Conservation (phyloP, 2,888 invertebrate genomes). For the Dioctria rufipes region DNA sequence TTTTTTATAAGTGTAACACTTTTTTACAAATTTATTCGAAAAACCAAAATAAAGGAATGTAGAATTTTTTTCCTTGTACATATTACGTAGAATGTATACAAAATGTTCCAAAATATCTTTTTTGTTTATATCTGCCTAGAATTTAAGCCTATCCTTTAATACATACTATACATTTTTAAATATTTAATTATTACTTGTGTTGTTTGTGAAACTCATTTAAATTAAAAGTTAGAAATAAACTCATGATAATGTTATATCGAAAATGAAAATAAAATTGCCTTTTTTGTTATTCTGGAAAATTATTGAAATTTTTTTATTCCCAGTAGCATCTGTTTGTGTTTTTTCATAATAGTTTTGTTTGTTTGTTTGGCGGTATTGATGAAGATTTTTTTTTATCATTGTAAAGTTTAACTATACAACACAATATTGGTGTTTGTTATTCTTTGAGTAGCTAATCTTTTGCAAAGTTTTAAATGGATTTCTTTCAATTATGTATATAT, state of each 20-base stretch:
- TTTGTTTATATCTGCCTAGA: conserved; percentile 6
- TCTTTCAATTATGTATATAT: too few relatives aligned
- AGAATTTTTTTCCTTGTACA: conserved; percentile 6
- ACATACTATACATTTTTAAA: conserved; percentile 15
- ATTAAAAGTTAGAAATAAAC: not conserved
- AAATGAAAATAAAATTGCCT: conserved; percentile 41
- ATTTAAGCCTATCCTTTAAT: conserved; percentile 4
- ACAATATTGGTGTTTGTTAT: too few relatives aligned
- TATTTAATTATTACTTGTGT: conserved; percentile 3
- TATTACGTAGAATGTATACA: conserved; percentile 18
- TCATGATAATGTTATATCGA: conserved; percentile 15
- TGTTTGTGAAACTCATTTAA: conserved; percentile 18
- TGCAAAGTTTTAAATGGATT: too few relatives aligned
- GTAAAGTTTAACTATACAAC: not conserved
- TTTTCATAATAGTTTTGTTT: not conserved
- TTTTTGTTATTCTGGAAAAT: conserved; percentile 5
- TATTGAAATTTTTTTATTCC: conserved; percentile 19
- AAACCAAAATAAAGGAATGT: conserved; percentile 2
- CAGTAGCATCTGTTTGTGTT: conserved; percentile 19
- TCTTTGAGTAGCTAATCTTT: too few relatives aligned
- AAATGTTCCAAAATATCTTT: not conserved
- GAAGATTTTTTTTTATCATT: not conserved
- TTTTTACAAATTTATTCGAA: not conserved
- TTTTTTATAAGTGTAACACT: not conserved
- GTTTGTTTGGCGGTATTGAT: not conserved